Evolutionary conservation across 2,113 vertebrate genomes (phyloP).

Genomic region (Edolisoma coerulescens): DNA sequence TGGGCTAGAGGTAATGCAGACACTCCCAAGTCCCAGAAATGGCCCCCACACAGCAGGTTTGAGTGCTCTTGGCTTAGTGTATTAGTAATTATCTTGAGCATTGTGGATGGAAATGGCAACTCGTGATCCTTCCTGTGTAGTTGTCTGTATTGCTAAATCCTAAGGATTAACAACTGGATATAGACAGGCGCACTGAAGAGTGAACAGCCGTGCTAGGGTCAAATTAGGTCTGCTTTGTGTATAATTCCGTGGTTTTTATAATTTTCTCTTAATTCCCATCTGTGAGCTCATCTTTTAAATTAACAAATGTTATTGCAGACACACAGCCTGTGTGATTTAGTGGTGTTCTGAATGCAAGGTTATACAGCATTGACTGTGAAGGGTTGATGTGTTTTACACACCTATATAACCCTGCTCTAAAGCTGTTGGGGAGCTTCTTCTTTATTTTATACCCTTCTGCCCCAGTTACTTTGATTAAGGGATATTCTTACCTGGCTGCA

Average conservation of each 20-base stretch:
- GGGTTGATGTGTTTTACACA: background rate
- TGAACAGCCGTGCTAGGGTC: background rate
- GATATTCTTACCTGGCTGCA: background rate
- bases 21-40: background rate
- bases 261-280: constrained; percentile 31
- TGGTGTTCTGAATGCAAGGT: background rate
- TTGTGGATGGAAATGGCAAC: background rate
- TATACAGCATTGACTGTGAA: background rate
- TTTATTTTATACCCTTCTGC: background rate
- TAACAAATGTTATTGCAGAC: background rate
- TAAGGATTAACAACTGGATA: constrained; percentile 25
- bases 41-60: background rate
- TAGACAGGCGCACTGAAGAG: background rate
- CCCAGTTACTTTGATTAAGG: background rate
- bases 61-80: constrained; percentile 26
- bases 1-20: background rate
- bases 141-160: constrained; percentile 33
- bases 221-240: constrained; percentile 31
- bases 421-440: background rate
- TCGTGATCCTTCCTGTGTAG: constrained; percentile 8
- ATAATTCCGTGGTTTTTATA: background rate
- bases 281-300: background rate
- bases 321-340: background rate
- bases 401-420: background rate
- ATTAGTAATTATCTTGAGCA: constrained; percentile 40